Base-by-base conservation (phyloP, 1,140 invertebrate genomes). In the Diplogasteroides magnus region DNA sequence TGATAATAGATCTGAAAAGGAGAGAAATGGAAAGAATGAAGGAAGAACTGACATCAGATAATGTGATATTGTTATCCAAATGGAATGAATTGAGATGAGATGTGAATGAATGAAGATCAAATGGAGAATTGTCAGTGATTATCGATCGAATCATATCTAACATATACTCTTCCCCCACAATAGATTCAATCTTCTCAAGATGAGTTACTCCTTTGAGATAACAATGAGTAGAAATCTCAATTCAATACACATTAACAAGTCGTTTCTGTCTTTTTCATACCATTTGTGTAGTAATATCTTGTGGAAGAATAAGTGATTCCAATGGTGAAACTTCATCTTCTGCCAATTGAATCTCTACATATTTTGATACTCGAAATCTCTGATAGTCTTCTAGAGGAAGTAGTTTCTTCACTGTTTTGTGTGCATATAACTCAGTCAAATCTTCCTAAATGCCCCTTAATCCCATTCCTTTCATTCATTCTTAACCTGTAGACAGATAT, bases 131-230 rank as follows among this genome's bases (percentile, higher is more conserved):
- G 23, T 11, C 11, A 23, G 26, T 48, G 29, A 55, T 23, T 15
- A 26, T 37, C 13, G 15, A 31, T 29, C 66, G 31, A 27, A 72
- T 61, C 14, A 72, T 65, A 1, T 57, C 57, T 31, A 71, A 62
- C 64, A 72, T 67, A 48, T 56, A 67, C 32, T 67, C 57, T 59
- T 72, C 70, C 56, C 70, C 70, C n/a, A 72, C 65, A 11, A 72
- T 28, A 0, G 58, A 67, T 37, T 72, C 70, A 31, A 72, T 26
- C 14, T 48, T 61, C 14, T 72, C 64, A 19, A 72, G 56, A 57
- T 62, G 64, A 15, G 64, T 61, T 19, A 72, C 70, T 67, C 70
- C 70, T 67, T 72, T 72, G 37, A 72, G 70, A 31, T 72, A 72
- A 55, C 70, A 72, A 27, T 72, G 70, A 62, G 58, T 48, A n/a